These are phyloP conservation scores for Protobothrops flavoviridis DNA, from an alignment of 2,113 vertebrate genomes.

Conservation along the genomic window DNA sequence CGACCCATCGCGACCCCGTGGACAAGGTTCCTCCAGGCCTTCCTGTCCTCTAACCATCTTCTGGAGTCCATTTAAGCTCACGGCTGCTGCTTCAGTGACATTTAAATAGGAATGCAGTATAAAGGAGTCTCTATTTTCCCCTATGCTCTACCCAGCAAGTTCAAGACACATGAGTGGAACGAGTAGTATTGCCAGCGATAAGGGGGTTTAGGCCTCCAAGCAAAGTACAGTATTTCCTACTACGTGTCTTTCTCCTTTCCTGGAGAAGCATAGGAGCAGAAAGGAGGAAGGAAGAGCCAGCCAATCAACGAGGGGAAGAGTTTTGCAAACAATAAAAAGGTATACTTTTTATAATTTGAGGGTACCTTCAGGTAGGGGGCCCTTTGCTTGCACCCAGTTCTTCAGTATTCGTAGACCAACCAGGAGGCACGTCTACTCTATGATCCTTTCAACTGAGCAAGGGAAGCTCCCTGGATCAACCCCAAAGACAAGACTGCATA, in stretches of 20 bases:
- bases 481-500: not conserved
- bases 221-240: not conserved
- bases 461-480: not conserved
- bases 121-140: not conserved
- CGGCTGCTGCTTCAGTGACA: too few species aligned
- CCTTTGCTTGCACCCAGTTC: too few species aligned
- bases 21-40: too few species aligned
- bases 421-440: not conserved
- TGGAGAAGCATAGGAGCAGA: not conserved
- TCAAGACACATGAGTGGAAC: not conserved
- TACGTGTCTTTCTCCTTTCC: not conserved
- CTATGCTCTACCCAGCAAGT: not conserved
- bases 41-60: too few species aligned
- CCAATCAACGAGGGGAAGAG: not conserved
- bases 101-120: not conserved
- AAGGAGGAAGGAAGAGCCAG: not conserved
- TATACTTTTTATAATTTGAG: too few species aligned
- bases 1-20: too few species aligned
- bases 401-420: too few species aligned
- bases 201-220: not conserved
- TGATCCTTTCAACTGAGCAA: not conserved
- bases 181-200: not conserved
- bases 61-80: too few species aligned
- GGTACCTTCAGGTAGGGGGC: too few species aligned
- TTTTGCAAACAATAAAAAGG: not conserved